These are phyloP conservation scores for Cylindroiulus punctatus DNA, from an alignment of 2,888 invertebrate genomes.

Conservation along the genomic window DNA sequence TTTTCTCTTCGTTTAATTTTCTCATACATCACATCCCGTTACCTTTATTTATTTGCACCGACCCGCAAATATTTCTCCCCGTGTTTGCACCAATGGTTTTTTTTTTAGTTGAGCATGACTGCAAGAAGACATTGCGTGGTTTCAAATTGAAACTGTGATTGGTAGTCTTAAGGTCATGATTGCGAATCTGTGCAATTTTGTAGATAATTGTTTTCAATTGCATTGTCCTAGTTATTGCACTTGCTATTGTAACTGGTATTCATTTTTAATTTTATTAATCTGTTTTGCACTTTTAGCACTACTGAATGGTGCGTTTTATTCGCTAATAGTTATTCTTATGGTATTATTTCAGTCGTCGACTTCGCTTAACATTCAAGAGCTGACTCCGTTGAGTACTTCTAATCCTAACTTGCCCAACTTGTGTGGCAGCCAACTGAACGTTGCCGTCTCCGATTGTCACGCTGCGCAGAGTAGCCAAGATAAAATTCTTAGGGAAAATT, in stretches of 20 bases:
- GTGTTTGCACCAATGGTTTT: neutral
- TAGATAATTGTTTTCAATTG: neutral
- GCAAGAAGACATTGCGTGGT: no score
- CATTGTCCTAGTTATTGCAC: neutral
- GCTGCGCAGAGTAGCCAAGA: conserved; percentile 62
- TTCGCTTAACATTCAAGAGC: conserved; percentile 57
- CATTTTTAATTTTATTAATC: neutral
- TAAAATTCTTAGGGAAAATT: conserved; percentile 73
- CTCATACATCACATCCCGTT: neutral
- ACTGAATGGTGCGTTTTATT: neutral
- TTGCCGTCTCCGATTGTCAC: neutral
- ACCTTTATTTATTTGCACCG: neutral
- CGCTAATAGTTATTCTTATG: neutral
- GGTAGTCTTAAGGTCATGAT: no score
- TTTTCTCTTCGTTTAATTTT: neutral
- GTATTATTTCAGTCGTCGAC: conserved; percentile 26
- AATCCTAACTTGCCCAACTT: conserved; percentile 65
- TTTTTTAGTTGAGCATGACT: neutral
- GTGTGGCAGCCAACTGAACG: conserved; percentile 54
- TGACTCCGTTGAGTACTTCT: conserved; percentile 63
- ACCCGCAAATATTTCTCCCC: neutral
- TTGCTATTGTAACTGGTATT: neutral
- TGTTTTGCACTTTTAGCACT: neutral
- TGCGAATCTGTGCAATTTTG: neutral
- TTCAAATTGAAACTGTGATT: no score